These are phyloP conservation scores for Eristalis intricaria DNA, from an alignment of 2,888 invertebrate species.

Conservation along the genomic window DNA sequence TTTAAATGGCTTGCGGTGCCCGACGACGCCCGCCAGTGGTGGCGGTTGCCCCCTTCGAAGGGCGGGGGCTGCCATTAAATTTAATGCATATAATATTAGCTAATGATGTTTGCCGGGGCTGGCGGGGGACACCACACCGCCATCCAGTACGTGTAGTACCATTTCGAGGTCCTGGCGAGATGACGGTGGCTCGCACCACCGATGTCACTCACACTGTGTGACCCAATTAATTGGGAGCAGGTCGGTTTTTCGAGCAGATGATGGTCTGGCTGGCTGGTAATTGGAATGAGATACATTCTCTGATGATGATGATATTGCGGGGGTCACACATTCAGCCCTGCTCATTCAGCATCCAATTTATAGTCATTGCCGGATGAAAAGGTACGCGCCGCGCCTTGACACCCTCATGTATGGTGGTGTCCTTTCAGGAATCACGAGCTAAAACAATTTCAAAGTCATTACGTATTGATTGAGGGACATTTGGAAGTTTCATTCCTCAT, in stretches of 20 bases:
- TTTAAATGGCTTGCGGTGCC: constrained; percentile 66
- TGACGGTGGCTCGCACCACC: not conserved
- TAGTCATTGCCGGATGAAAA: constrained; percentile 62
- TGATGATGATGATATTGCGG: constrained; percentile 29
- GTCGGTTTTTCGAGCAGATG: constrained; percentile 40
- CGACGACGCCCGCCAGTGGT: constrained; percentile 9
- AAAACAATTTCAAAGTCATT: constrained; percentile 78
- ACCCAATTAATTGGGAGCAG: constrained; percentile 68
- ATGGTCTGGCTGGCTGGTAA: constrained; percentile 7
- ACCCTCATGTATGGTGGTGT: constrained; percentile 1
- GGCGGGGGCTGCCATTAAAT: constrained; percentile 78
- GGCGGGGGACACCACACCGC: constrained; percentile 18
- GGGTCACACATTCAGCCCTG: constrained; percentile 44
- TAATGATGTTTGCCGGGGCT: constrained; percentile 79
- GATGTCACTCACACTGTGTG: constrained; percentile 35
- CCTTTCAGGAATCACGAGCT: constrained; percentile 57
- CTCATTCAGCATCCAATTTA: constrained; percentile 69
- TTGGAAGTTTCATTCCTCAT: constrained; percentile 52
- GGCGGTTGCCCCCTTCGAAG: not conserved
- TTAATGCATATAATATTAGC: constrained; percentile 82
- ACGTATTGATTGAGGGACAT: constrained; percentile 77
- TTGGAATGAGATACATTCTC: constrained; percentile 43
- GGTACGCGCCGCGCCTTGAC: constrained; percentile 2
- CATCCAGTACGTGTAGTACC: not conserved
- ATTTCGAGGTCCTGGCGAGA: constrained; percentile 9